Conservation (phyloP, 2,888 invertebrate species). For the Drosophila ochracea region DNA sequence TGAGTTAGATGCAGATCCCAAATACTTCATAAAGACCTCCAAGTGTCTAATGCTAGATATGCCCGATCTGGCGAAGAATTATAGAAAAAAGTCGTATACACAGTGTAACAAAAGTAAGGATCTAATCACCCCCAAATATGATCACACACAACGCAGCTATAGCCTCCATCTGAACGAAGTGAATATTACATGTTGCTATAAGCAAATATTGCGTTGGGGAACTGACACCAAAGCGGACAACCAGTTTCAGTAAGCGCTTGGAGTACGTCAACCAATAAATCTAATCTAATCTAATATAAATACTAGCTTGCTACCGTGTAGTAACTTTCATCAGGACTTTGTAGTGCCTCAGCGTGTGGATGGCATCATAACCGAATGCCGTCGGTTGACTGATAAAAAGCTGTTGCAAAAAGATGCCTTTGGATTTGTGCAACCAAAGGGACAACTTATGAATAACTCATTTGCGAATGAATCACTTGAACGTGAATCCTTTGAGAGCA, state of each 20-base stretch:
- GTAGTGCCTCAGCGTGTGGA: slow-evolving; percentile 68
- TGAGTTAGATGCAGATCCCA: background rate
- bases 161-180: slow-evolving; percentile 63
- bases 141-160: slow-evolving; percentile 55
- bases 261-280: background rate
- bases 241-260: slow-evolving; percentile 60
- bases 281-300: too few species aligned
- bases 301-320: slow-evolving; percentile 71
- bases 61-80: slow-evolving; percentile 85
- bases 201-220: slow-evolving; percentile 74
- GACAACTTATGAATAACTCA: background rate
- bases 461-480: background rate
- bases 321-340: slow-evolving; percentile 71
- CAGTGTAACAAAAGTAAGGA: slow-evolving; percentile 84
- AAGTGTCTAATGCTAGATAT: slow-evolving; percentile 88
- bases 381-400: slow-evolving; percentile 79
- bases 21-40: slow-evolving; percentile 85
- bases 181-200: slow-evolving; percentile 78
- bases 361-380: slow-evolving; percentile 75
- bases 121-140: slow-evolving; percentile 67
- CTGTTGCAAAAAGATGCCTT: slow-evolving; percentile 85
- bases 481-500: background rate
- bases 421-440: slow-evolving; percentile 85
- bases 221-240: slow-evolving; percentile 65
- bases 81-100: slow-evolving; percentile 86